Conservation (phyloP, 1,140 invertebrate species). For the Bradynema listronoti region DNA sequence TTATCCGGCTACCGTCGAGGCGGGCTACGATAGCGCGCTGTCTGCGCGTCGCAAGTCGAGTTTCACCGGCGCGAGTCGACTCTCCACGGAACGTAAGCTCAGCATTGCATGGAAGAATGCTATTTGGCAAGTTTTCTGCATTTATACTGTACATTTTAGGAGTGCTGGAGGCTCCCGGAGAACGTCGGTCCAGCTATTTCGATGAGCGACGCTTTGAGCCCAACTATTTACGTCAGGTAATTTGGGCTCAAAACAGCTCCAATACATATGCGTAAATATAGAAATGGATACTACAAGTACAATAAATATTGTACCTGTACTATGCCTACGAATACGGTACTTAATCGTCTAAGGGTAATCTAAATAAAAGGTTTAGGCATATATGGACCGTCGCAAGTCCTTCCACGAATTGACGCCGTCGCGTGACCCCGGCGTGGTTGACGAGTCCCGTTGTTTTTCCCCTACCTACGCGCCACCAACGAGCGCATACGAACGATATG, state of each 20-base stretch:
- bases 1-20: background rate
- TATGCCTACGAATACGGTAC: too few species aligned
- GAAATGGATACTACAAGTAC: too few species aligned
- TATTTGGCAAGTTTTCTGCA: background rate
- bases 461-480: background rate
- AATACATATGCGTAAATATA: too few species aligned
- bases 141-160: background rate
- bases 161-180: too few species aligned
- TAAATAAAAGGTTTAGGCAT: slow-evolving; percentile 18
- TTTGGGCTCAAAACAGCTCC: background rate
- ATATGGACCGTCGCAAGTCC: slow-evolving; percentile 39
- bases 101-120: background rate
- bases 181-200: slow-evolving; percentile 15
- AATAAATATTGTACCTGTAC: too few species aligned
- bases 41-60: slow-evolving; percentile 2
- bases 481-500: slow-evolving; percentile 22
- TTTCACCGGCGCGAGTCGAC: background rate
- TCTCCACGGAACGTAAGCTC: background rate
- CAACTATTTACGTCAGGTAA: slow-evolving; percentile 26
- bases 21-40: slow-evolving; percentile 2
- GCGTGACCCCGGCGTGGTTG: background rate
- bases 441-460: slow-evolving; percentile 1
- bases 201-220: slow-evolving; percentile 9
- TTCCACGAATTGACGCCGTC: slow-evolving; percentile 39
- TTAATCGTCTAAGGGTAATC: background rate